Base-by-base conservation (phyloP, 37 sponge, comb jelly and placozoan genomes). In the Cliona cf. orientalis region DNA sequence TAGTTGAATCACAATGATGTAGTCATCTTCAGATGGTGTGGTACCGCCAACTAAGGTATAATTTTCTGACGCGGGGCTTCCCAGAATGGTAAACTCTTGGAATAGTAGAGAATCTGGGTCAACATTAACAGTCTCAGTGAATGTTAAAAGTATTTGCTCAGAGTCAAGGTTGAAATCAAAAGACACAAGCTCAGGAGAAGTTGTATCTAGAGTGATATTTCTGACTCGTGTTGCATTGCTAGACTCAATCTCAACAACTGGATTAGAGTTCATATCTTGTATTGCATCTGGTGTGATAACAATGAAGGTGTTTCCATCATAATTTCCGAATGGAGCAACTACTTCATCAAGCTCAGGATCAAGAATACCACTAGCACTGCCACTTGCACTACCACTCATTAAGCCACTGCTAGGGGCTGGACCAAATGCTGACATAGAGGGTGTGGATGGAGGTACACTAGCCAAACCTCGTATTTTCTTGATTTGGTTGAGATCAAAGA, bases 41-140 rank as follows among this genome's bases (percentile, higher is more conserved):
- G 21, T 75, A 2, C 91, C 91, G 42, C 80, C 83, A 44, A 85
- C 84, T 46, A 94, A 80, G 34, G 83, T 90, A 62, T 94, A 90
- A 29, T 77, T 80, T 17, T n/a, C 28, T 4, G 73, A 72, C 29
- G 64, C 17, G 34, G 66, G 63, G 62, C 46, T 28, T 37, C 80
- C 84, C 17, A 87, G n/a, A 31, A 94, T 61, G 17, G 84, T 90
- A 25, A 91, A 69, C 63, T 84, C 66, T 4, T 70, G 33, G 9
- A 84, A 41, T 69, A 81, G 64, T 56, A 96, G 80, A 26, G 97
- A 90, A 3, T 68, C 22, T 21, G 38, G 31, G 59, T 96, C 91
- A 23, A 96, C 87, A n/a, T n/a, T n/a, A 19, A 94, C 84, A 22
- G 97, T 92, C 84, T 96, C 97, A 25, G 62, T 69, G 39, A 96